Evolutionary conservation across 2,113 vertebrate species (phyloP).

Genomic region (Anseranas semipalmata): DNA sequence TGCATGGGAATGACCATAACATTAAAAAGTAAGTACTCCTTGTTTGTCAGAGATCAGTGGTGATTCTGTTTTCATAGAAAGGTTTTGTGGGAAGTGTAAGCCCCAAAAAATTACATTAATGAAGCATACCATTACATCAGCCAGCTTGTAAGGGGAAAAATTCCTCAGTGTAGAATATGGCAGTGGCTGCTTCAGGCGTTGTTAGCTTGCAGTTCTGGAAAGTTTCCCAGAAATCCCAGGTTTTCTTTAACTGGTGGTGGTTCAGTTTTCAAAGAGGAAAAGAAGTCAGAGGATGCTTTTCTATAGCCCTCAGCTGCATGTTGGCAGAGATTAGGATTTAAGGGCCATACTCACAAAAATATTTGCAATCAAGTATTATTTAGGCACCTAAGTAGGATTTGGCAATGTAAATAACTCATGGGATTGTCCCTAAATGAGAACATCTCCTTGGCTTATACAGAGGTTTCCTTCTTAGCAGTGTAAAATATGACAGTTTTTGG

Average conservation of each 20-base stretch:
- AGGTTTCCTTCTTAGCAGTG: not conserved
- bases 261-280: not conserved
- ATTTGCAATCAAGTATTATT: not conserved
- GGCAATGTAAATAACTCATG: not conserved
- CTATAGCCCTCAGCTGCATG: not conserved
- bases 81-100: not conserved
- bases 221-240: constrained; percentile 9
- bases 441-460: not conserved
- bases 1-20: not conserved
- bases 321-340: not conserved
- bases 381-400: not conserved
- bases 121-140: not conserved
- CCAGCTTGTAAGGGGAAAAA: not conserved
- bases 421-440: not conserved
- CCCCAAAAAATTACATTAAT: not conserved
- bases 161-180: not conserved
- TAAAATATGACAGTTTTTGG: not conserved
- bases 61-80: not conserved
- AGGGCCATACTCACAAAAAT: not conserved
- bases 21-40: not conserved
- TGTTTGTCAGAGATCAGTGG: not conserved
- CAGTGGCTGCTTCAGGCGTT: not conserved
- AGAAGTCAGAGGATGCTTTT: not conserved
- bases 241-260: not conserved
- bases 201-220: constrained; percentile 17